Base-by-base conservation (phyloP, 2,888 invertebrate genomes). In the Beris morrisii region DNA sequence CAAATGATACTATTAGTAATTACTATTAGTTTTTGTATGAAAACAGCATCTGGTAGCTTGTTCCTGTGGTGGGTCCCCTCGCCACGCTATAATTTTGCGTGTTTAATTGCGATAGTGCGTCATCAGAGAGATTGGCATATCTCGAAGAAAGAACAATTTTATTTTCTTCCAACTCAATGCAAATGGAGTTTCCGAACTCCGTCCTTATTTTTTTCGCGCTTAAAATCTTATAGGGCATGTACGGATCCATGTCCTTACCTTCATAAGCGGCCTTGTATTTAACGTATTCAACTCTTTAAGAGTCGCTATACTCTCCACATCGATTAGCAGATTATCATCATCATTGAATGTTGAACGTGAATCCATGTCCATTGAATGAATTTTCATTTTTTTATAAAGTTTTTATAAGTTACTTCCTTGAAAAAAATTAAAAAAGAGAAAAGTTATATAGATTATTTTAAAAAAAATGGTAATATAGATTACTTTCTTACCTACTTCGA, bases 201-300 rank as follows among this genome's bases (percentile, higher is more conserved):
- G 50, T 28, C 15, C 5, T 12, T 5, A 4, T 1, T 28, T 28
- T 50, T 7, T 9, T 50, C 1, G 50, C 15, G 13, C 15, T 28
- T 15, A 50, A 4, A 4, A 50, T 13, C 7, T 15, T 50, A 3
- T 5, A 50, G 12, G 15, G 50, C 1, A 13, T 50, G 15, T 50
- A 50, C 9, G 50, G 50, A n/a, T 50, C 15, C 50, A 50, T 50
- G 15, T 50, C 50, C 50, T 50, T 50, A n/a, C 50, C 15, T 50
- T 50, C 4, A 50, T 3, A n/a, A 50, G 15, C n/a, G 15, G 50
- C 7, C 15, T 50, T 4, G 28, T 13, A 28, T 28, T 50, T 15
- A 50, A 28, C 5, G 50, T 15, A 15, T 50, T 50, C 3, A 77
- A 9, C 22, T 22, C 22, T 1, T 22, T 22, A 22, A 22, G 22